Evolutionary conservation across 2,888 invertebrate genomes (phyloP), one percentile per base, ranked within the genome.

Genomic region (Volucella inflata): DNA sequence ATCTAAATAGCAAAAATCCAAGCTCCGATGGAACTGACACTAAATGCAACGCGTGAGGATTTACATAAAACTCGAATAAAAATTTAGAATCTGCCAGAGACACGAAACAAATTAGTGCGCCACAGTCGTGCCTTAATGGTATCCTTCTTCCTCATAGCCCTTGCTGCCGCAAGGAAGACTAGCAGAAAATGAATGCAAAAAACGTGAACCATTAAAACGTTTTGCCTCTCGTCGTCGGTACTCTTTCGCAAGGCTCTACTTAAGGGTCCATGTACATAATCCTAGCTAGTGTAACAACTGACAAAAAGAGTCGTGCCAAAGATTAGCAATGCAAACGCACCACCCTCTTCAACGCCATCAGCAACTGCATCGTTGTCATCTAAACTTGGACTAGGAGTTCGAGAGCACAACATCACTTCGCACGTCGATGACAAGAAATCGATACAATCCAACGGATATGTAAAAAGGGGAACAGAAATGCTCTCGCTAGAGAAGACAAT

Each of bases 121-220:
- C 6, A 71, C 50, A 79, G 65, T 79, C 84, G 79, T 84, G 84
- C 70, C 10, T 62, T 76, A 48, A 68, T 70, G 42, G 16, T 50
- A 71, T 53, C 65, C 17, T 53, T 75, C 12, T 11, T 10, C 46
- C n/a, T 40, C 53, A 8, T 21, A 11, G 44, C 55, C 67, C 80
- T 76, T 71, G 8, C 10, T 11, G 14, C 11, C 16, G 30, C 9
- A 57, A 62, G 17, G 50, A 62, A 50, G 36, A 14, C 46, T 10
- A 50, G 62, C 70, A 60, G 36, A 65, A 75, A 68, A 48, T 17
- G 30, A 67, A 46, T 67, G 53, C 79, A 76, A 70, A 79, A 84
- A 71, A 80, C 84, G 84, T 84, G 84, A 79, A 76, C 65, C 79
- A 84, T 84, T 79, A 80, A 84, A 80, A 84, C 79, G 70, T 71